Evolutionary conservation across 23 tunicate genomes (phyloP), one percentile per base, ranked within the genome.

Genomic region (Halocynthia aurantium): DNA sequence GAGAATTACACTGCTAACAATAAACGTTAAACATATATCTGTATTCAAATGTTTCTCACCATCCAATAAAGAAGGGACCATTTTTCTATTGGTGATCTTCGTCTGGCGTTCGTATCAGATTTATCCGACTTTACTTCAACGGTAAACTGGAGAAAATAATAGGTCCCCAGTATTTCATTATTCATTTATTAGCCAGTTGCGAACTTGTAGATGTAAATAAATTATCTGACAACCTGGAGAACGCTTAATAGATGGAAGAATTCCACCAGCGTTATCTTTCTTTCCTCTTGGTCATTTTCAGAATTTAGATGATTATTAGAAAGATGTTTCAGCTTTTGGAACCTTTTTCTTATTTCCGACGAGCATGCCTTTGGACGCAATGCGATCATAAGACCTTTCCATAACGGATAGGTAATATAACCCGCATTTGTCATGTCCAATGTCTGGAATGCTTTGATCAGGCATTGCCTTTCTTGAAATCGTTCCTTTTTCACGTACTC

Each of bases 381-480:
- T 58, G 63, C 63, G 31, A 65, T 5, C 10, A n/a, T 74, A 61
- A 17, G 84, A 88, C 96, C 88, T 81, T 84, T 80, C 88, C 96
- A 89, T 51, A 80, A 88, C 6, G 51, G 20, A 57, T 77, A 89
- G 11, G 73, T 52, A 12, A 89, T 60, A 31, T 51, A 63, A 8
- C 96, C 96, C 7, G 63, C 50, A 6, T 81, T 73, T 12, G 80
- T 61, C 6, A 12, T 49, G 62, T 89, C 96, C 9, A 89, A 78
- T 58, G 76, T 84, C 70, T 89, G 88, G 62, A 89, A 89, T 5
- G 96, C 88, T 84, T 84, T 84, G 7, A 89, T 76, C 75, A 89
- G 77, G 51, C 96, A 89, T 57, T 89, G 96, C 7, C 96, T 31
- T 61, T 89, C 96, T 9, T 80, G 77, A 62, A 80, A 80, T 56